Evolutionary conservation across 2,797 vertebrate species (phyloP).

Genomic region (Crocodylus rhombifer): DNA sequence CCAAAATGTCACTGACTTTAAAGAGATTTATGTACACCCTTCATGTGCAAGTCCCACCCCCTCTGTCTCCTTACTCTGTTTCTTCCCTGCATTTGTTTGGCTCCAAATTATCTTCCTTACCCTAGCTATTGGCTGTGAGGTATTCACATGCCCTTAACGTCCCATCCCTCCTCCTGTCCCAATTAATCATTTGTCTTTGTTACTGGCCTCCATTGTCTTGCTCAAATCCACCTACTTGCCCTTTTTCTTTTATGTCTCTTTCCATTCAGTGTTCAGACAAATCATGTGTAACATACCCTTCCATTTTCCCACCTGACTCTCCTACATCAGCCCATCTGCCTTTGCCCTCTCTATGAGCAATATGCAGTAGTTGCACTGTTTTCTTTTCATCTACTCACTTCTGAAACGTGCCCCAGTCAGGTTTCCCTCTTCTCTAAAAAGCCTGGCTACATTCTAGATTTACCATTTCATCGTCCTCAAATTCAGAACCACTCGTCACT

Average conservation of each 20-base stretch:
- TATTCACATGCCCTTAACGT: background rate
- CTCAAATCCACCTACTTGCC: background rate
- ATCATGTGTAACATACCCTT: background rate
- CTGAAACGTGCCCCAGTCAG: background rate
- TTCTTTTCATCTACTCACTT: background rate
- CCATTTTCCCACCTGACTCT: background rate
- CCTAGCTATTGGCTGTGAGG: background rate
- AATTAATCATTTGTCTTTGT: background rate
- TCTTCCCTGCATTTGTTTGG: too few species aligned
- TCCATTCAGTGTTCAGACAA: background rate
- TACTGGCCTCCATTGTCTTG: background rate
- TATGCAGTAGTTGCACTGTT: background rate
- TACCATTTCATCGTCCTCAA: background rate
- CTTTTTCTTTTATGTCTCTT: background rate
- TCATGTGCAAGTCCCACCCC: background rate
- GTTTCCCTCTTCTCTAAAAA: conserved; percentile 41
- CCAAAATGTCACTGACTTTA: background rate
- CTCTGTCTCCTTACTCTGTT: background rate
- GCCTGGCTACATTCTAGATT: background rate
- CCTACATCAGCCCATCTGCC: background rate
- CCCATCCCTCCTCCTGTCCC: background rate
- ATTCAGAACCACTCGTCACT: background rate
- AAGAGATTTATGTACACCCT: background rate
- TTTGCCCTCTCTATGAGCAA: background rate
- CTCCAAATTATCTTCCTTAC: too few species aligned